These are phyloP conservation scores for Synergus itoensis DNA, from an alignment of 2,888 invertebrate species.

Conservation along the genomic window DNA sequence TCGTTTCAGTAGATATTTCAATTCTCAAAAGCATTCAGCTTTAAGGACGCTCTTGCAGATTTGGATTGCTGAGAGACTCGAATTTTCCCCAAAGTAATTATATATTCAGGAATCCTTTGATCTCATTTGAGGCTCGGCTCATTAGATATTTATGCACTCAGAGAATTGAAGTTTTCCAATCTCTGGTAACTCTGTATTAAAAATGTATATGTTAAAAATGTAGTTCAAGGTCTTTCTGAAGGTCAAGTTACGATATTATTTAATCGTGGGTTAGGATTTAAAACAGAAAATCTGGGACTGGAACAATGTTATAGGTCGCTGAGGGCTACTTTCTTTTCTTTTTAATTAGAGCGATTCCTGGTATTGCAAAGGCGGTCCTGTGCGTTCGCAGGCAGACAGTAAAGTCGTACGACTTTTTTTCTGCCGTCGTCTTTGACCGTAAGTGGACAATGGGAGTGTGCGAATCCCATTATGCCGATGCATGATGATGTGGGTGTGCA, in stretches of 20 bases:
- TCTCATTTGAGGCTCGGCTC: too few relatives aligned
- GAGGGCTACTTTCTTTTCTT: background rate
- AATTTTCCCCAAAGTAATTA: background rate
- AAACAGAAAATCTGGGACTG: too few relatives aligned
- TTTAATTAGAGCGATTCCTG: background rate
- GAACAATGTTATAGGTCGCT: background rate
- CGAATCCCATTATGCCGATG: slow-evolving; percentile 57
- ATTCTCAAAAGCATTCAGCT: background rate
- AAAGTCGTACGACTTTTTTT: background rate
- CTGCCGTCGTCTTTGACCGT: slow-evolving; percentile 54
- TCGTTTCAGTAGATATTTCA: background rate
- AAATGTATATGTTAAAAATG: too few relatives aligned
- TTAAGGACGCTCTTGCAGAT: background rate
- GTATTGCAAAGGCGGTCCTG: background rate
- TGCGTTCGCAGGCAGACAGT: background rate
- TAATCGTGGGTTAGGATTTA: too few relatives aligned
- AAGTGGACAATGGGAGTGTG: slow-evolving; percentile 62
- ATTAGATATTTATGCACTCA: too few relatives aligned
- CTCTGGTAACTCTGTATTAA: too few relatives aligned
- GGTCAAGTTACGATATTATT: too few relatives aligned
- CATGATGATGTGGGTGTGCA: slow-evolving; percentile 44
- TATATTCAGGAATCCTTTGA: too few relatives aligned
- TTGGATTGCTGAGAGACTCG: background rate
- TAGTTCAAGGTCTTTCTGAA: too few relatives aligned
- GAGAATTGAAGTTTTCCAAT: too few relatives aligned